phyloP scores from a whole-genome alignment of 2,888 invertebrate species.

The Trachelus troglodyta region DNA sequence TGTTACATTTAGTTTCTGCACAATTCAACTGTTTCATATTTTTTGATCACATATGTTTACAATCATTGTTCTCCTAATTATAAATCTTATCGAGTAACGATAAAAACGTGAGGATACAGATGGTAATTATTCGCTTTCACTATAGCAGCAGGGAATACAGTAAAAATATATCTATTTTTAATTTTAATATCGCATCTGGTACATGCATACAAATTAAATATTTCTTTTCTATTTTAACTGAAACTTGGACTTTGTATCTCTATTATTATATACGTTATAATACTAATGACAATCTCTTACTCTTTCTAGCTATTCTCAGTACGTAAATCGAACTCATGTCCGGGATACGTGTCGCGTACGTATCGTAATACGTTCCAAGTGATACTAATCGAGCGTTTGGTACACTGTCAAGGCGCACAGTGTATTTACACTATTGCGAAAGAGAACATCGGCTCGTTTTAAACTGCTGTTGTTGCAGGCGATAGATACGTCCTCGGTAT shows the following conservation, averaged over 20 bases:
- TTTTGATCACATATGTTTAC: background rate
- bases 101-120: background rate
- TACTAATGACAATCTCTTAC: slow-evolving; percentile 28
- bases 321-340: slow-evolving; percentile 29
- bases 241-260: background rate
- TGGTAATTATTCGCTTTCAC: background rate
- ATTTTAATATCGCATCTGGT: background rate
- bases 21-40: background rate
- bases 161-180: background rate
- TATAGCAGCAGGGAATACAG: background rate
- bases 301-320: slow-evolving; percentile 29
- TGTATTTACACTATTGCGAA: slow-evolving; percentile 31
- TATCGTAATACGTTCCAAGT: background rate
- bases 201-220: background rate
- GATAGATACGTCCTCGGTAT: slow-evolving; percentile 14
- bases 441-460: slow-evolving; percentile 43
- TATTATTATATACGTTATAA: background rate
- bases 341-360: background rate
- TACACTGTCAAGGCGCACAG: slow-evolving; percentile 30
- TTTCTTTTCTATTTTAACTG: background rate
- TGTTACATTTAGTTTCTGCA: background rate
- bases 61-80: background rate
- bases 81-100: background rate
- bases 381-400: background rate
- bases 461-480: slow-evolving; percentile 40